A percentile compares a stretch with the other conserved stretches of the same genome.
Evolutionary conservation across 2,113 vertebrate genomes (phyloP).

Genomic region (Seriola dumerili): DNA sequence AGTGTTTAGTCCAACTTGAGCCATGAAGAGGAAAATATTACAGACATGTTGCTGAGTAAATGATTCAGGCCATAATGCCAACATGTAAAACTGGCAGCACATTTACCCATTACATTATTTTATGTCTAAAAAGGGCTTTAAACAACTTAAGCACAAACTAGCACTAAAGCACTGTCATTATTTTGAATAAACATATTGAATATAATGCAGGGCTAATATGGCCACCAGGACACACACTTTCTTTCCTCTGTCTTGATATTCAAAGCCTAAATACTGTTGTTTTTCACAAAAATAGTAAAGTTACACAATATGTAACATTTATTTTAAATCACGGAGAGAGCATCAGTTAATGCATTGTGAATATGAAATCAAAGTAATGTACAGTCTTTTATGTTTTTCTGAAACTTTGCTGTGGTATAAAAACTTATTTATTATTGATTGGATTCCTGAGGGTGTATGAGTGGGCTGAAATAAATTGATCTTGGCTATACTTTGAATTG

Average conservation of each 20-base stretch:
- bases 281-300: background rate
- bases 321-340: background rate
- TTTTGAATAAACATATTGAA: background rate
- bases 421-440: slow-evolving; percentile 60
- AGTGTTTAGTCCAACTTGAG: background rate
- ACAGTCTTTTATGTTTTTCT: slow-evolving; percentile 13
- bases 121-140: background rate
- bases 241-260: background rate
- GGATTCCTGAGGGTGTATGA: slow-evolving; percentile 29
- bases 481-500: slow-evolving; percentile 38
- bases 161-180: background rate
- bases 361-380: slow-evolving; percentile 2
- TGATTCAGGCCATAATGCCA: background rate
- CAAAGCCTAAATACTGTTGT: background rate
- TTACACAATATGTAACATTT: background rate
- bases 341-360: background rate
- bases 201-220: background rate
- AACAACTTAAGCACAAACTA: background rate
- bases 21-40: background rate
- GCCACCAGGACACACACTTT: background rate
- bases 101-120: background rate
- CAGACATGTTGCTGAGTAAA: background rate
- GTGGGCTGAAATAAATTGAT: slow-evolving; percentile 68
- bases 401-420: slow-evolving; percentile 21
- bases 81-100: background rate